These are phyloP conservation scores for Paradoxurus hermaphroditus DNA, from an alignment of 2,113 vertebrate genomes.

Conservation along the genomic window DNA sequence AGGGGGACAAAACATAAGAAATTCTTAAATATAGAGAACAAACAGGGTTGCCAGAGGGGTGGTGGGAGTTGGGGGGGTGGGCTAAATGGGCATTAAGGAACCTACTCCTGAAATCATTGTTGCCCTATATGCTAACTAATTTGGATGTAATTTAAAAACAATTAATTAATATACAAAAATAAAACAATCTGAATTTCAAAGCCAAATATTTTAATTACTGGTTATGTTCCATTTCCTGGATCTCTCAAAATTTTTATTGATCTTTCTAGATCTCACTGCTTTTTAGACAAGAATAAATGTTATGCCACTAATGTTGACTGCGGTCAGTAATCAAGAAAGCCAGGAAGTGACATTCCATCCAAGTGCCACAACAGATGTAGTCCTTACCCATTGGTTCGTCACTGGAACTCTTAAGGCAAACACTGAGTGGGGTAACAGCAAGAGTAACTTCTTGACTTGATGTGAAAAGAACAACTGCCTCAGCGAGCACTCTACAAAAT, in stretches of 20 bases:
- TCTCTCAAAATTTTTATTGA: neutral
- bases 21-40: too few species aligned
- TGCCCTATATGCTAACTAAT: too few species aligned
- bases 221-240: neutral
- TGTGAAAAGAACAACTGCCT: constrained; percentile 90
- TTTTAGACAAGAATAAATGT: neutral
- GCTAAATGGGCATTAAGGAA: too few species aligned
- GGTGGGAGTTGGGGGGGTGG: too few species aligned
- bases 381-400: constrained; percentile 87
- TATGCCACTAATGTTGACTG: neutral
- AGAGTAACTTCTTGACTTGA: constrained; percentile 92
- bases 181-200: constrained; percentile 47
- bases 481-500: constrained; percentile 82
- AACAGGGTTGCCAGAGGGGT: too few species aligned
- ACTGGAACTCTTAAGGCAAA: constrained; percentile 88
- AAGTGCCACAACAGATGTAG: neutral
- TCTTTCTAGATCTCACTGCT: neutral
- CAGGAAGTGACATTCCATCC: neutral
- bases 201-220: neutral
- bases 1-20: too few species aligned
- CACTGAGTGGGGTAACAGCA: constrained; percentile 84
- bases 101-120: too few species aligned
- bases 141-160: too few species aligned
- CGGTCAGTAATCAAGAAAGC: neutral
- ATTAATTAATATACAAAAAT: too few species aligned